Percentiles rank a stretch among this genome's conserved stretches.
Evolutionary conservation across 2,797 vertebrate genomes (phyloP).

Genomic region (Parauchenoglanis punctatus): DNA sequence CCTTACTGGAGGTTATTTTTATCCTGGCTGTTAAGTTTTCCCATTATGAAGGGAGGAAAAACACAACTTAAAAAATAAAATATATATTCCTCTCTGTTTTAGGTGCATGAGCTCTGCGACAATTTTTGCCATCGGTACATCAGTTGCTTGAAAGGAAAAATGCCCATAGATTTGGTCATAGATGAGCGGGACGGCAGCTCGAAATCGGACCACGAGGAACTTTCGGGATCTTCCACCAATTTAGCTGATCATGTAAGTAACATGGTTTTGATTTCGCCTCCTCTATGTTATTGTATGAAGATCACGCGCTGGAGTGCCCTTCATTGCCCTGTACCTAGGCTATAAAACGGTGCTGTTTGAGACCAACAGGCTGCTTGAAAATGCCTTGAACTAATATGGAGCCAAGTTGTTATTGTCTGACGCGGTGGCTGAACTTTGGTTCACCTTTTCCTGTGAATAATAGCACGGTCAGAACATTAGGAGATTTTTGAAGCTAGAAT

Average conservation of each 20-base stretch:
- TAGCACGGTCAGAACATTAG: slow-evolving; percentile 13
- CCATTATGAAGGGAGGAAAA: slow-evolving; percentile 37
- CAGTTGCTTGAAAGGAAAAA: slow-evolving; percentile 99
- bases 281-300: slow-evolving; percentile 70
- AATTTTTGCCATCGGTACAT: slow-evolving; percentile 99
- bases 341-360: slow-evolving; percentile 55
- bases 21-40: slow-evolving; percentile 75
- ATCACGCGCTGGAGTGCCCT: slow-evolving; percentile 65
- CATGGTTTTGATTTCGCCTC: slow-evolving; percentile 50
- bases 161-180: slow-evolving; percentile 99
- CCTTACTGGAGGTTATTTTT: slow-evolving; percentile 85
- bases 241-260: slow-evolving; percentile 98
- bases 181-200: slow-evolving; percentile 98
- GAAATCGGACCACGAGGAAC: slow-evolving; percentile 98
- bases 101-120: slow-evolving; percentile 99
- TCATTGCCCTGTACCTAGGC: slow-evolving; percentile 24
- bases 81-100: slow-evolving; percentile 62
- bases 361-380: slow-evolving; percentile 31
- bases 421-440: slow-evolving; percentile 43
- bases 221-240: slow-evolving; percentile 98
- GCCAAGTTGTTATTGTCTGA: slow-evolving; percentile 48
- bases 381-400: slow-evolving; percentile 44
- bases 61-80: slow-evolving; percentile 48
- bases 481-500: slow-evolving; percentile 18
- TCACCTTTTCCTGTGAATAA: slow-evolving; percentile 50